Evolutionary conservation across 2,888 invertebrate genomes (phyloP).

Genomic region (Habroteleia sp.): DNA sequence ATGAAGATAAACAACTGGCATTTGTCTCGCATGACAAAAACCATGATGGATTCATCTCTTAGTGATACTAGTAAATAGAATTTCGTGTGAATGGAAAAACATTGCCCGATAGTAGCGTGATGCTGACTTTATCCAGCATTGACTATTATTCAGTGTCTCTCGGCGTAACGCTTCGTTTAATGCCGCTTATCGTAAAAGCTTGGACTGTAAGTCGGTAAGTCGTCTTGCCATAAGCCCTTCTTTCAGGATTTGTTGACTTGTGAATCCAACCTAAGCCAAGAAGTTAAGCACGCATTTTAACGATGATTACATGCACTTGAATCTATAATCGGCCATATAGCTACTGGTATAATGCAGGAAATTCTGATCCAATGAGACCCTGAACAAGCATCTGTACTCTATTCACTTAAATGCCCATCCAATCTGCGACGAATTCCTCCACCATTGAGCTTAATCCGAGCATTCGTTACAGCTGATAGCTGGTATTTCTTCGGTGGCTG

Average conservation of each 20-base stretch:
- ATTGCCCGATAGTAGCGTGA: constrained; percentile 13
- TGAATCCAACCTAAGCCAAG: constrained; percentile 52
- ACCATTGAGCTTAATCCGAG: too few species aligned
- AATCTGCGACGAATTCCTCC: too few species aligned
- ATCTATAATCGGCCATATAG: constrained; percentile 40
- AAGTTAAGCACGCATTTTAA: constrained; percentile 58
- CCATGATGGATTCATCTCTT: constrained; percentile 30
- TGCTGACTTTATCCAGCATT: constrained; percentile 45
- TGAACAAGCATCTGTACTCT: constrained; percentile 7
- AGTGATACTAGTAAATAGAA: constrained; percentile 32
- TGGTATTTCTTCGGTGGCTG: too few species aligned
- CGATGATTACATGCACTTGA: constrained; percentile 42
- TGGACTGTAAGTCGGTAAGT: constrained; percentile 58
- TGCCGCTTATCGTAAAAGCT: constrained; percentile 60
- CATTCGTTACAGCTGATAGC: too few species aligned
- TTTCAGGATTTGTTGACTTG: constrained; percentile 56
- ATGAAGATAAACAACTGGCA: constrained; percentile 14
- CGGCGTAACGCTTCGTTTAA: constrained; percentile 57
- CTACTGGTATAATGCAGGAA: constrained; percentile 6
- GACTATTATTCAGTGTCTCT: constrained; percentile 60
- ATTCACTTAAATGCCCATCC: neutral
- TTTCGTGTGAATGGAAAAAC: constrained; percentile 34
- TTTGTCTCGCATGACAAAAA: constrained; percentile 22
- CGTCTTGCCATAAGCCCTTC: constrained; percentile 56
- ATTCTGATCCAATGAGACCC: constrained; percentile 18